phyloP scores from a whole-genome alignment of 2,888 invertebrate genomes.

The Lasius fuliginosus region DNA sequence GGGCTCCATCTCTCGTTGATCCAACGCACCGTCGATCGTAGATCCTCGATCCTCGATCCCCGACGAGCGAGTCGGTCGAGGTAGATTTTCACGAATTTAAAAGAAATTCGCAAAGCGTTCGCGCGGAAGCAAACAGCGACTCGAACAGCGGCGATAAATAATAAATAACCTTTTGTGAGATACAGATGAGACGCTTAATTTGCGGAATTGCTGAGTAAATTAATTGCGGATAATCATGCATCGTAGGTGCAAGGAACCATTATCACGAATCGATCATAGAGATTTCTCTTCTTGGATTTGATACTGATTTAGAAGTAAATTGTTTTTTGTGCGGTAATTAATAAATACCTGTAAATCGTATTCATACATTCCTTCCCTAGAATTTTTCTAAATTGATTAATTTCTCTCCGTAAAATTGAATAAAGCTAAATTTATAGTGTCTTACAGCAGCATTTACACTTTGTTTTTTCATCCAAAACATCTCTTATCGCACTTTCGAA shows the following conservation, averaged over 20 bases:
- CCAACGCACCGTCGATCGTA: neutral
- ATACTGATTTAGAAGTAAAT: neutral
- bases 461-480: too few species aligned
- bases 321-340: neutral
- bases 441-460: too few species aligned
- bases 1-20: conserved; percentile 67
- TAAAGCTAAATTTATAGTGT: too few species aligned
- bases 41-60: conserved; percentile 13
- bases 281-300: neutral
- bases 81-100: neutral
- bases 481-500: too few species aligned
- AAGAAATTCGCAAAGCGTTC: neutral
- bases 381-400: too few species aligned
- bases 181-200: neutral
- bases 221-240: neutral
- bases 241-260: neutral
- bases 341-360: neutral
- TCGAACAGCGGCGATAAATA: neutral
- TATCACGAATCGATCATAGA: conserved; percentile 31
- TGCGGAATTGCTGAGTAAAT: neutral
- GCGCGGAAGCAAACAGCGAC: neutral
- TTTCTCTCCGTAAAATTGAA: too few species aligned
- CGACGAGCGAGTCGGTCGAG: neutral
- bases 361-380: neutral
- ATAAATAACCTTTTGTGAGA: neutral